Conservation (phyloP, 1,140 invertebrate species). For the Pseudoatta argentina region DNA sequence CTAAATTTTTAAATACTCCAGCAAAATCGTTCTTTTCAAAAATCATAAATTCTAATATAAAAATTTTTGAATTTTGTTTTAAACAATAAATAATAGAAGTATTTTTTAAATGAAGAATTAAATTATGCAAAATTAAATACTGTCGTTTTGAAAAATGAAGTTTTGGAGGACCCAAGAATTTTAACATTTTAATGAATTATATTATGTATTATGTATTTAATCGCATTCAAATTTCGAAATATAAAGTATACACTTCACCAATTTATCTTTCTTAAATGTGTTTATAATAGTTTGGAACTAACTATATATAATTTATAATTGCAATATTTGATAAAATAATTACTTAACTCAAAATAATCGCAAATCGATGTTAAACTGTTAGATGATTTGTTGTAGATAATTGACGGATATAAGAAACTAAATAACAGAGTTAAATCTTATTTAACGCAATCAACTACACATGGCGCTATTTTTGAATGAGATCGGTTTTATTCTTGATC, state of each 20-base stretch:
- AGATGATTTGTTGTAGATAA: neutral
- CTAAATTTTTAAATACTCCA: too few species aligned
- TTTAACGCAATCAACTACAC: neutral
- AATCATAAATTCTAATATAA: neutral
- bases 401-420: neutral
- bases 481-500: slow-evolving; percentile 59
- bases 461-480: neutral
- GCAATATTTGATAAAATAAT: neutral
- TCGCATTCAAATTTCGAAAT: neutral
- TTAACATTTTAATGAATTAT: neutral
- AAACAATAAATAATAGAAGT: neutral
- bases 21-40: too few species aligned
- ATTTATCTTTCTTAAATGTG: neutral
- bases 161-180: neutral
- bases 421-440: neutral
- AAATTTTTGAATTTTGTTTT: neutral
- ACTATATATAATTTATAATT: neutral
- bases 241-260: neutral
- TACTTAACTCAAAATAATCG: neutral
- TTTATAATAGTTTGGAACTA: neutral
- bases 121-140: neutral
- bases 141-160: neutral
- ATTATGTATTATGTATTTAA: neutral
- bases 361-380: neutral
- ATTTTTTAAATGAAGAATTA: neutral